phyloP scores from a whole-genome alignment of 2,113 vertebrate genomes.

The Leptodactylus fuscus region DNA sequence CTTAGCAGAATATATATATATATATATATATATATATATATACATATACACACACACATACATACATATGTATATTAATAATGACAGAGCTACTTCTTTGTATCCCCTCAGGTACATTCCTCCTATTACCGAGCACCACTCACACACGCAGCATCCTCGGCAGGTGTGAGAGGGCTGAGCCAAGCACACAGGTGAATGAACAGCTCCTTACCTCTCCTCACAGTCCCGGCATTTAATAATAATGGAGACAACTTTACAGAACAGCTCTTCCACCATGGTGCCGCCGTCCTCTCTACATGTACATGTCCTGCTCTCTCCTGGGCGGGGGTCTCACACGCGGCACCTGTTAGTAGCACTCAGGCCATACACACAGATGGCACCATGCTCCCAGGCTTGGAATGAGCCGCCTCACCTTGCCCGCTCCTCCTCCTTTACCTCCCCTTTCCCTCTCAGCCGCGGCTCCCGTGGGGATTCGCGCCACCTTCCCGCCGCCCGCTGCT shows the following conservation, averaged over 20 bases:
- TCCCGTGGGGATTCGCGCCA: conserved; percentile 54
- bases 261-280: conserved; percentile 45
- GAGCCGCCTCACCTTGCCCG: conserved; percentile 26
- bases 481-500: conserved; percentile 49
- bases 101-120: no score
- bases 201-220: conserved; percentile 57
- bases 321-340: neutral
- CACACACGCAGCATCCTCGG: no score
- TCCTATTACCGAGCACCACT: no score
- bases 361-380: neutral
- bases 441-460: conserved; percentile 16
- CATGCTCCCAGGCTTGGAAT: neutral
- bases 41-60: no score
- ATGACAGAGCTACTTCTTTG: no score
- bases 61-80: no score
- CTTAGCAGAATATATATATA: no score
- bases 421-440: neutral
- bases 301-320: conserved; percentile 21
- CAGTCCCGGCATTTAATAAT: conserved; percentile 50
- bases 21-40: no score
- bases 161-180: no score
- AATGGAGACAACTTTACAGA: conserved; percentile 33
- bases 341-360: conserved; percentile 28
- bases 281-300: neutral
- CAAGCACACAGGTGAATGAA: no score